Conservation (phyloP, 2,797 vertebrate species). For the Pempheris klunzingeri region DNA sequence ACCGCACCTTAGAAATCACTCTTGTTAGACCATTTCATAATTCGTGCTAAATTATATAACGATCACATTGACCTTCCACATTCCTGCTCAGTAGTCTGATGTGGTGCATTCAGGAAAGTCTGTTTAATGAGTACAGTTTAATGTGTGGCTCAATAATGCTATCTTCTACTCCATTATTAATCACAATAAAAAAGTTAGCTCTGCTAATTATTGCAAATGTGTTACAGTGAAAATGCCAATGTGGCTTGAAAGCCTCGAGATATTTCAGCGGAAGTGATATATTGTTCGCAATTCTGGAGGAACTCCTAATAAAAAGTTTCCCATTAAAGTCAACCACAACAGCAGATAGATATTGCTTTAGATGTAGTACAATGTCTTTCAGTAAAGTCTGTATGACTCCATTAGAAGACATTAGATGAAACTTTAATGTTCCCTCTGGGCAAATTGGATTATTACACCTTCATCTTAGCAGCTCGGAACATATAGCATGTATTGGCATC, state of each 20-base stretch:
- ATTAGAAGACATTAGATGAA: conserved; percentile 73
- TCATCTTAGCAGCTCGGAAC: conserved; percentile 52
- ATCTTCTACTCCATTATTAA: conserved; percentile 76
- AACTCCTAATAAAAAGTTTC: conserved; percentile 51
- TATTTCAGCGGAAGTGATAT: conserved; percentile 56
- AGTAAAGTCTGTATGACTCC: conserved; percentile 53
- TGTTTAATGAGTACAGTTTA: conserved; percentile 74
- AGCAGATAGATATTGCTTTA: conserved; percentile 46
- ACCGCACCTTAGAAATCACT: conserved; percentile 63
- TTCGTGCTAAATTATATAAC: conserved; percentile 72
- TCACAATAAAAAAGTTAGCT: conserved; percentile 78
- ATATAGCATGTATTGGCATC: conserved; percentile 40
- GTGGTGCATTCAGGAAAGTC: conserved; percentile 65
- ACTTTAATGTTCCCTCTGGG: conserved; percentile 70
- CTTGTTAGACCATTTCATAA: conserved; percentile 71
- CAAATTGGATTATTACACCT: conserved; percentile 68
- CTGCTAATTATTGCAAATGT: conserved; percentile 80
- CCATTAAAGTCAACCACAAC: conserved; percentile 35
- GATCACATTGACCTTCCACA: conserved; percentile 77
- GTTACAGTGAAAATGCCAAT: conserved; percentile 74
- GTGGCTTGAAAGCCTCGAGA: conserved; percentile 59
- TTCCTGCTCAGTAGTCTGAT: conserved; percentile 64
- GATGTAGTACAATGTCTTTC: conserved; percentile 47
- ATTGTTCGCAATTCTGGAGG: conserved; percentile 41
- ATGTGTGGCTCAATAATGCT: conserved; percentile 74